A percentile compares a stretch with the other conserved stretches of the same genome.
These are phyloP conservation scores for Harmothoe impar DNA, from an alignment of 2,888 invertebrate genomes.

Conservation along the genomic window DNA sequence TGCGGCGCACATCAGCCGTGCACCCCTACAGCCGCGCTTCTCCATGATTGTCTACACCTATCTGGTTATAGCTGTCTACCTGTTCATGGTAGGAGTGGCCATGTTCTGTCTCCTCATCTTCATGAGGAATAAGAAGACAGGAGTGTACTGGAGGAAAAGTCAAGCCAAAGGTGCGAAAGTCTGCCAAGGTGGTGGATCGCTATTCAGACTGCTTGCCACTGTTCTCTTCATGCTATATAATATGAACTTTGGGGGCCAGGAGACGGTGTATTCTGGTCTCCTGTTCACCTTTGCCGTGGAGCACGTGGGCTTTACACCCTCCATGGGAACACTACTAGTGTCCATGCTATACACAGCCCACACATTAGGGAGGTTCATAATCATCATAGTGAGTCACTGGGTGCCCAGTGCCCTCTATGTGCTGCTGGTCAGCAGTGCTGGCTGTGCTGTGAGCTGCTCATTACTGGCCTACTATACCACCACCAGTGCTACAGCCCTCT, in stretches of 20 bases:
- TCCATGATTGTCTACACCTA: slow-evolving; percentile 50
- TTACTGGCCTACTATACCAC: slow-evolving; percentile 45
- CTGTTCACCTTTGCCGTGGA: slow-evolving; percentile 57
- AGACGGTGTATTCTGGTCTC: slow-evolving; percentile 53
- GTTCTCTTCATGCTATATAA: slow-evolving; percentile 44
- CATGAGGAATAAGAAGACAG: neutral
- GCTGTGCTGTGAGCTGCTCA: neutral
- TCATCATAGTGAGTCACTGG: slow-evolving; percentile 52
- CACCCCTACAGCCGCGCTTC: neutral
- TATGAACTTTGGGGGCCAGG: slow-evolving; percentile 52
- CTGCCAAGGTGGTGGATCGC: neutral
- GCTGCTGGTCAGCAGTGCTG: neutral
- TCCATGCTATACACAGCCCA: slow-evolving; percentile 48
- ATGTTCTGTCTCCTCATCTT: slow-evolving; percentile 18
- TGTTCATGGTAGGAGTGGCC: slow-evolving; percentile 7
- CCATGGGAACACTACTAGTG: slow-evolving; percentile 8
- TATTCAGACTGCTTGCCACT: slow-evolving; percentile 34
- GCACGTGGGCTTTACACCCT: slow-evolving; percentile 22
- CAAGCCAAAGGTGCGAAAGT: neutral
- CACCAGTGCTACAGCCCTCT: slow-evolving; percentile 6
- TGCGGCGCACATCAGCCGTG: neutral
- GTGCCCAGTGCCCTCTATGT: slow-evolving; percentile 33
- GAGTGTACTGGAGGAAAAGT: neutral
- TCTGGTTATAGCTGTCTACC: slow-evolving; percentile 55
- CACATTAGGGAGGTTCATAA: slow-evolving; percentile 22